These are phyloP conservation scores for Zaprionus taronus DNA, from an alignment of 1,140 invertebrate genomes.

Conservation along the genomic window DNA sequence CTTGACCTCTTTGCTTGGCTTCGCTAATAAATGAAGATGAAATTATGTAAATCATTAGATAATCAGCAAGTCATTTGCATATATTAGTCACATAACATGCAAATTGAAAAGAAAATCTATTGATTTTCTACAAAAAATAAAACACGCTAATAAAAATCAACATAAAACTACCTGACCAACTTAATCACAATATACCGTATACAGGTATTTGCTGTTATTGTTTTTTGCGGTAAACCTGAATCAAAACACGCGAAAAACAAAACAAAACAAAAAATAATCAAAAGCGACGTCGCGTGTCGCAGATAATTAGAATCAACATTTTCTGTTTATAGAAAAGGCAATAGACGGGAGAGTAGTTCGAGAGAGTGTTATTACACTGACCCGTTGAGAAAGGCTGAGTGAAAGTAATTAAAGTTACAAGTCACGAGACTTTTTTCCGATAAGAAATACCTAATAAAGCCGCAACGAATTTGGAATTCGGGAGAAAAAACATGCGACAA, in stretches of 20 bases:
- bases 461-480: constrained; percentile 45
- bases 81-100: not conserved
- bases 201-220: constrained; percentile 35
- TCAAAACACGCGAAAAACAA: constrained; percentile 40
- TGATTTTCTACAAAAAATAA: constrained; percentile 37
- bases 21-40: constrained; percentile 13
- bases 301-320: constrained; percentile 72
- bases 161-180: constrained; percentile 30
- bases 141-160: constrained; percentile 23
- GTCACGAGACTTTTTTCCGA: constrained; percentile 56
- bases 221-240: constrained; percentile 45
- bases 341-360: constrained; percentile 28
- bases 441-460: constrained; percentile 51
- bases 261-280: constrained; percentile 45
- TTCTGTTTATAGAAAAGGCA: constrained; percentile 25
- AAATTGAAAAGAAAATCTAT: constrained; percentile 25
- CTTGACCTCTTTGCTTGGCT: constrained; percentile 58
- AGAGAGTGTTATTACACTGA: constrained; percentile 39
- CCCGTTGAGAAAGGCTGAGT: constrained; percentile 64
- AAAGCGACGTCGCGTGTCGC: constrained; percentile 72
- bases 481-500: constrained; percentile 38
- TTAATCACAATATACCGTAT: constrained; percentile 37
- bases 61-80: constrained; percentile 11
- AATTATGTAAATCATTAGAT: constrained; percentile 25
- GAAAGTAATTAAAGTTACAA: constrained; percentile 73